These are phyloP conservation scores for Chiloscyllium punctatum DNA, from an alignment of 2,797 vertebrate species.

Conservation along the genomic window DNA sequence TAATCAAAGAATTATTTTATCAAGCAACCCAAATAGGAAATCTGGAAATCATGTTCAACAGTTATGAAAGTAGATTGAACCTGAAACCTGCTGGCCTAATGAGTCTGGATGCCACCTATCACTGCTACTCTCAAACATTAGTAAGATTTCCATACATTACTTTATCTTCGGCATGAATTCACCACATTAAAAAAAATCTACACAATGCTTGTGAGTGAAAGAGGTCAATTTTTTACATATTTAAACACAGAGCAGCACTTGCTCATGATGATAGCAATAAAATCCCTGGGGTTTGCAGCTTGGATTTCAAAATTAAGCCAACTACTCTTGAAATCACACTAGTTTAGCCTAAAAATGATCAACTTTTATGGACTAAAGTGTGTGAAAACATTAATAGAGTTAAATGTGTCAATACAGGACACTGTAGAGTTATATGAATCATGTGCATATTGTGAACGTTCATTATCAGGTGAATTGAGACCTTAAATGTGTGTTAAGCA, in stretches of 20 bases:
- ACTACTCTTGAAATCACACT: not conserved
- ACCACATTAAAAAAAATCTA: not conserved
- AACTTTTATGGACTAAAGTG: not conserved
- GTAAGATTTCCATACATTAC: not conserved
- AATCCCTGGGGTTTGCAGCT: not conserved
- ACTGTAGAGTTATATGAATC: not conserved
- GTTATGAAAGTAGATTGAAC: not conserved
- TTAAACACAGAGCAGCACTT: too few relatives aligned
- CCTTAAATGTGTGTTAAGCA: not conserved
- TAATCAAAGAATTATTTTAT: not conserved
- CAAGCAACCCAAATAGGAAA: slow-evolving; percentile 2
- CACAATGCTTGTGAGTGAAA: not conserved
- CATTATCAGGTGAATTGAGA: not conserved
- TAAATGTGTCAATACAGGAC: too few relatives aligned
- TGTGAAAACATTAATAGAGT: not conserved
- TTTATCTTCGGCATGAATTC: not conserved
- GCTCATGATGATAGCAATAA: not conserved
- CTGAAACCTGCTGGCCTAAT: not conserved
- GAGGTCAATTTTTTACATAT: not conserved
- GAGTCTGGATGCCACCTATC: not conserved
- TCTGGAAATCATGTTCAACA: not conserved
- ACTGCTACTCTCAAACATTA: too few relatives aligned
- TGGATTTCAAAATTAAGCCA: slow-evolving; percentile 14
- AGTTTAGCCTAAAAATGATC: not conserved
- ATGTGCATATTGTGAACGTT: not conserved